Evolutionary conservation across 2,113 vertebrate genomes (phyloP).

Genomic region (Athene noctua): DNA sequence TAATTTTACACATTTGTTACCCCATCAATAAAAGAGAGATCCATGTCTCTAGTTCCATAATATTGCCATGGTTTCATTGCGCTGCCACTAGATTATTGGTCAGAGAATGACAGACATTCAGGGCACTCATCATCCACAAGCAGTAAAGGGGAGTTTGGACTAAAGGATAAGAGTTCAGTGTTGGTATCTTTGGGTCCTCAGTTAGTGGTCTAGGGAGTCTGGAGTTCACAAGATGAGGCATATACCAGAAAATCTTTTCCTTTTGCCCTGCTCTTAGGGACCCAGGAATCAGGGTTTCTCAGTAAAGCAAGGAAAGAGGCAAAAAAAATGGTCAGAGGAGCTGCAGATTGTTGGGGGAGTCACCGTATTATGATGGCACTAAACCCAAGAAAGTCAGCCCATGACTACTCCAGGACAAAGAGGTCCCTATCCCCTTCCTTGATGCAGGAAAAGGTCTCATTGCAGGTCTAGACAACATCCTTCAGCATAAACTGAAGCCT

Average conservation of each 20-base stretch:
- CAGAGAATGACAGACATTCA: not conserved
- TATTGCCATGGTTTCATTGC: not conserved
- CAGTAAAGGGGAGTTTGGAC: not conserved
- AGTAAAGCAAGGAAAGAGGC: not conserved
- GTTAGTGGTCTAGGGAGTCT: not conserved
- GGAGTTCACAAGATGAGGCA: not conserved
- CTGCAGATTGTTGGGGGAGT: not conserved
- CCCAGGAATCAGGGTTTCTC: not conserved
- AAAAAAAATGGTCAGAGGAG: not conserved
- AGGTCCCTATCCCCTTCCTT: not conserved
- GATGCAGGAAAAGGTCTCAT: not conserved
- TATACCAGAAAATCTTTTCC: not conserved
- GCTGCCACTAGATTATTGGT: not conserved
- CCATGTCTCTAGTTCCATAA: not conserved
- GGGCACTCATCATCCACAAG: not conserved
- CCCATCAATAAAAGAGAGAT: not conserved
- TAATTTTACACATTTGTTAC: not conserved
- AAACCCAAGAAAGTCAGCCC: not conserved
- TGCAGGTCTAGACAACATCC: not conserved
- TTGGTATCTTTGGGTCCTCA: not conserved
- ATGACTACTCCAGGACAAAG: not conserved
- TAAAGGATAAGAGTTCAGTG: not conserved
- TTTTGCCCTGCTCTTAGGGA: not conserved
- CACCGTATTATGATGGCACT: not conserved
- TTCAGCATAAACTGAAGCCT: not conserved